Percentiles rank a stretch among this genome's conserved stretches.
Conservation (phyloP, 2,113 vertebrate species). For the Vidua chalybeata region DNA sequence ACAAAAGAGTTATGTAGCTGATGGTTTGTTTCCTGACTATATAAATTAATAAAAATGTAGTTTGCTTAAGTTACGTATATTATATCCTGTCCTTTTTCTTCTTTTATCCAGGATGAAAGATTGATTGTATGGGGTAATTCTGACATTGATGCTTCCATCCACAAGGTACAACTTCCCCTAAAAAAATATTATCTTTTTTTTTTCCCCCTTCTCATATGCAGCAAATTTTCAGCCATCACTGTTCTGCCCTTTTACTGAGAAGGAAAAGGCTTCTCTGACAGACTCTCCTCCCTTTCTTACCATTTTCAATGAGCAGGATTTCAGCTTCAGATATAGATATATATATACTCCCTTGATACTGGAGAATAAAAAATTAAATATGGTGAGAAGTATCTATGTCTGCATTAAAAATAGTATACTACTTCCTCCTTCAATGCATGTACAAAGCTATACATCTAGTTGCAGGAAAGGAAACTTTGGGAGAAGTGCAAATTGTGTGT, state of each 20-base stretch:
- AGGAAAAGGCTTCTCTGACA: background rate
- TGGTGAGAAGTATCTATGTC: background rate
- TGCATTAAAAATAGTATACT: background rate
- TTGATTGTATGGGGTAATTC: background rate
- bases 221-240: background rate
- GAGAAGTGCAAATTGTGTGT: background rate
- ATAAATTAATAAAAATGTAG: background rate
- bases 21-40: background rate
- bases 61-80: background rate
- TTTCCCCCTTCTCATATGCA: background rate
- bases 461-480: background rate
- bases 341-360: background rate
- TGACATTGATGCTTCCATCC: background rate
- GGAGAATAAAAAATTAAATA: slow-evolving; percentile 20
- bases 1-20: background rate
- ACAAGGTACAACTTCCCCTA: background rate
- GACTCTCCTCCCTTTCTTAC: background rate
- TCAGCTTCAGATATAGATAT: background rate
- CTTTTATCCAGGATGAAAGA: background rate
- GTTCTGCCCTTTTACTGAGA: background rate
- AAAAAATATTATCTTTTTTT: background rate
- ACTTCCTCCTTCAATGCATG: background rate
- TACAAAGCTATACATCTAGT: background rate
- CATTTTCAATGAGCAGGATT: background rate
- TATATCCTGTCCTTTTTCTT: background rate